Base-by-base conservation (phyloP, 2,888 invertebrate genomes). In the Ennomos quercinarius region DNA sequence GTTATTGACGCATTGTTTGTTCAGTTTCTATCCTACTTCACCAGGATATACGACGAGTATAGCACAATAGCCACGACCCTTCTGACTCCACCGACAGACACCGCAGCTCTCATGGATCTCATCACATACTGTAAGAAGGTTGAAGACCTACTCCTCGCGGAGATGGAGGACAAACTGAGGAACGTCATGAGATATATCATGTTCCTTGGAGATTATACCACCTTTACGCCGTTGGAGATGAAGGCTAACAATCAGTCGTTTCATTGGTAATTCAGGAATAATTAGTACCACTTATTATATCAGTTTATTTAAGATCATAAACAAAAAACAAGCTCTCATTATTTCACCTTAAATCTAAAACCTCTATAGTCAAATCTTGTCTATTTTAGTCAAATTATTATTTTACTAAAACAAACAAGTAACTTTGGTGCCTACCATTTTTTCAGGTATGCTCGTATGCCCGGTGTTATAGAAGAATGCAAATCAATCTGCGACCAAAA, bases 171-270 rank as follows among this genome's bases (percentile, higher is more conserved):
- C 55, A 94, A 95, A 42, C 88, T 98, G 9, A 93, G 93, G 59
- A 91, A 94, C 53, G 94, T 95, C 8, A 66, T 97, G 93, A 89
- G 92, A 56, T 96, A 97, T 74, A 96, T 98, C 49, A 85, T 96
- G 47, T 98, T 98, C 87, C 89, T 99, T 9, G 95, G 97, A 6
- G 98, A 98, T 83, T 96, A 97, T 76, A 95, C 95, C 0, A 90
- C 93, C 8, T 95, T 97, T 71, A 95, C 97, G 0, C 96, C 97
- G 0, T 91, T 97, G 5, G 98, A 99, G 87, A 95, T 98, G 77
- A 97, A 98, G 75, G 96, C 97, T 40, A 98, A 98, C 80, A 97
- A 96, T 68, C 96, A 96, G 70, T 95, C 97, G 0, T 98, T 97
- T 76, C 96, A 97, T 78, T 98, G 98, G 98, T 93, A 78, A 71